Evolutionary conservation across 2,113 vertebrate genomes (phyloP).

Genomic region (Psammodynastes pulverulentus): DNA sequence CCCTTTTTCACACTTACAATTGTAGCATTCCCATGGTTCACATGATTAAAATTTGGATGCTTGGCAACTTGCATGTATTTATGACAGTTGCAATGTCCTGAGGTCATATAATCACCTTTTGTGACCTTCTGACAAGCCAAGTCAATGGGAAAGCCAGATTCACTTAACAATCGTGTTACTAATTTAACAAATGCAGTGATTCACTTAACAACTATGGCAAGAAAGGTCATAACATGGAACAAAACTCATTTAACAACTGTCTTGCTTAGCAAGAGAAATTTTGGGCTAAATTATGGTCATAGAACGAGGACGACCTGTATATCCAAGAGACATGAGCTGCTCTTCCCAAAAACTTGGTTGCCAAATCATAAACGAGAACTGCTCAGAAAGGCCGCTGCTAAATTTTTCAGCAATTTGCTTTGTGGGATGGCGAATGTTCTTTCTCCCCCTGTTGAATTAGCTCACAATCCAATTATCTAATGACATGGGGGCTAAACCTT

Average conservation of each 20-base stretch:
- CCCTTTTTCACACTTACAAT: background rate
- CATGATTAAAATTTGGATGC: background rate
- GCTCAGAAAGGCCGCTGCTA: background rate
- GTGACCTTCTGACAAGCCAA: background rate
- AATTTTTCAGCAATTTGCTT: background rate
- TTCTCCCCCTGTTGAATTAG: background rate
- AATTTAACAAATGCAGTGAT: background rate
- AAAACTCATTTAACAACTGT: background rate
- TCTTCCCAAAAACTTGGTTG: background rate
- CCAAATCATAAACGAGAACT: background rate
- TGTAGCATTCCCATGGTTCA: background rate
- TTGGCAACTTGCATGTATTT: background rate
- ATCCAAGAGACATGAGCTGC: background rate
- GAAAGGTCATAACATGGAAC: background rate
- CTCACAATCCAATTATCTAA: background rate
- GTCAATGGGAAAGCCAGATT: background rate
- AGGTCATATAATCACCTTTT: background rate
- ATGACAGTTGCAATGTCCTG: background rate
- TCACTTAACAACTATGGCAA: background rate
- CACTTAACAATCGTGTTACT: background rate
- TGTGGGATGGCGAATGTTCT: background rate
- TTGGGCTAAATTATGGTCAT: background rate
- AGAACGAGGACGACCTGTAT: background rate
- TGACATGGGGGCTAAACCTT: background rate
- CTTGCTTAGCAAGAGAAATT: background rate